Evolutionary conservation across 1,140 invertebrate genomes (phyloP), one percentile per base, ranked within the genome.

Genomic region (Andrena cerasifolii): DNA sequence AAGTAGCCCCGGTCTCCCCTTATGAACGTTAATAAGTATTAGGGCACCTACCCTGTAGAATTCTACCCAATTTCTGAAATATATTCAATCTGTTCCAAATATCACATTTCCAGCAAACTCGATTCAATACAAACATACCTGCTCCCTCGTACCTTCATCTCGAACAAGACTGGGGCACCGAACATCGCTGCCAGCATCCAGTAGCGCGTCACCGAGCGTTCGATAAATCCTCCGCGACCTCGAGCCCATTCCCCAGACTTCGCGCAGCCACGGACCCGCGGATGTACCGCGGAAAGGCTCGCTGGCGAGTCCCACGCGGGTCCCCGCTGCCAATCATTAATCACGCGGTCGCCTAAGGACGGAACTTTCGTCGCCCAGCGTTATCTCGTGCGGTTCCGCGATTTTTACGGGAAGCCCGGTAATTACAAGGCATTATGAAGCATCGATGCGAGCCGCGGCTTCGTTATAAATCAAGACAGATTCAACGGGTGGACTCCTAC

Each of bases 391-490:
- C 24, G 33, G 36, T 3, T 36, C 62, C 63, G 65, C 40, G 33
- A 76, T 68, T 68, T 68, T 45, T 58, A 28, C 31, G 40, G 24
- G 72, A 49, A 45, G 40, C 51, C 21, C 31, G 73, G 73, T 76
- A 76, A 76, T 76, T 76, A 76, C 73, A 47, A 59, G 73, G 53
- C 73, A 68, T 76, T 76, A 76, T 58, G 73, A 76, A 47, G 73
- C 73, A 67, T 76, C 73, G 73, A 76, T 59, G 73, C 65, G 53
- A 58, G 63, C 53, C 53, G 53, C 31, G 73, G 73, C 40, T 66
- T 68, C 73, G 73, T 76, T 68, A 68, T 76, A 76, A 76, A 76
- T 76, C 73, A 76, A 76, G 63, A 49, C 53, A 43, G 73, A 76
- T 68, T 68, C 53, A 68, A 56, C 49, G 73, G 33, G 61, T 59